These are phyloP conservation scores for Megatriorchis doriae DNA, from an alignment of 2,113 vertebrate species.

Conservation along the genomic window DNA sequence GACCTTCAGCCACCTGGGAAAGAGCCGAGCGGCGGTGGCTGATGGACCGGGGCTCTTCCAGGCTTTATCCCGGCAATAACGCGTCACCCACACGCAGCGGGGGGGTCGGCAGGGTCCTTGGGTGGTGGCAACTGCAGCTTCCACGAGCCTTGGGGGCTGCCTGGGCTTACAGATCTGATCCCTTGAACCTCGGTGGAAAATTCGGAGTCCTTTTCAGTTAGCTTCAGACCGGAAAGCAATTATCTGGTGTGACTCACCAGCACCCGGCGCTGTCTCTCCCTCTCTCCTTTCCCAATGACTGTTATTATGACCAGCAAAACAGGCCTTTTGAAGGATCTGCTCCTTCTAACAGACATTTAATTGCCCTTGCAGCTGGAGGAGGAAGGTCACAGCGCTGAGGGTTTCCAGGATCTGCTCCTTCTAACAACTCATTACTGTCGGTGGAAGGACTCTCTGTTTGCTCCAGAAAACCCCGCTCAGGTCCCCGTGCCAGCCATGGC, in stretches of 20 bases:
- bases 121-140: not conserved
- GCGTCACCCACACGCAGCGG: accelerated
- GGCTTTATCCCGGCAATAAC: not conserved
- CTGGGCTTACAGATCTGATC: accelerated
- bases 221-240: not conserved
- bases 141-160: not conserved
- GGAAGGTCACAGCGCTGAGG: not conserved
- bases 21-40: not conserved
- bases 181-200: not conserved
- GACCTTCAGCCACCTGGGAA: accelerated
- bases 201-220: not conserved
- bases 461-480: not conserved
- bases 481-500: not conserved
- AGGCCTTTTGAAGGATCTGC: not conserved
- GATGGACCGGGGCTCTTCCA: not conserved
- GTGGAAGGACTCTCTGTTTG: not conserved
- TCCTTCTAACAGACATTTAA: not conserved
- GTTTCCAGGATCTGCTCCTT: not conserved
- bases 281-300: not conserved
- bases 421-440: not conserved
- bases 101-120: too few relatives aligned
- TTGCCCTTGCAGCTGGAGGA: not conserved
- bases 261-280: accelerated
- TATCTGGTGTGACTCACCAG: not conserved
- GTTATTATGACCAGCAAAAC: not conserved